These are phyloP conservation scores for Fratercula arctica DNA, from an alignment of 2,797 vertebrate genomes.

Conservation along the genomic window DNA sequence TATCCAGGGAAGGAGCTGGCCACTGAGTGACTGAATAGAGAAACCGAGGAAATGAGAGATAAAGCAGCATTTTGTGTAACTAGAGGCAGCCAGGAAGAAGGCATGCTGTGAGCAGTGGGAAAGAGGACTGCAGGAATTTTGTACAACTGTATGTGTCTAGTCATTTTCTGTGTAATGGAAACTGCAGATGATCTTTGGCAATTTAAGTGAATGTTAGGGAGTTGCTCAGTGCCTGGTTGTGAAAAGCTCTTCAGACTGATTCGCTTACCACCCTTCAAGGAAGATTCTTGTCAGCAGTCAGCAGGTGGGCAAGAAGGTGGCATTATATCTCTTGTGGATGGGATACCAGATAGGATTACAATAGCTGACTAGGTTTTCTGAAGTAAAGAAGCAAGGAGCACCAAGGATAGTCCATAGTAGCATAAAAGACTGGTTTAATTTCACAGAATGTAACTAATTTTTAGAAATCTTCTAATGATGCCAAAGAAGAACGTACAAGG, in stretches of 20 bases:
- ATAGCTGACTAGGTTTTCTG: neutral
- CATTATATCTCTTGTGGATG: neutral
- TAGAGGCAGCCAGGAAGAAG: conserved; percentile 15
- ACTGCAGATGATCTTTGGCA: neutral
- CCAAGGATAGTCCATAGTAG: neutral
- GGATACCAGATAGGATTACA: neutral
- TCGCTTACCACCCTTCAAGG: neutral
- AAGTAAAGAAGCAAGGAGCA: neutral
- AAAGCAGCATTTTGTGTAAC: conserved; percentile 1
- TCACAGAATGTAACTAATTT: neutral
- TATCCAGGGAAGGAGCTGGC: neutral
- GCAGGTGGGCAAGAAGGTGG: neutral
- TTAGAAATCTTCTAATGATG: neutral
- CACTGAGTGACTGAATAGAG: neutral
- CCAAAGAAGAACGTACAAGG: neutral
- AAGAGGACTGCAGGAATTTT: neutral
- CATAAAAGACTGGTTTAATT: neutral
- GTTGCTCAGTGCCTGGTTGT: neutral
- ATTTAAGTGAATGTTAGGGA: neutral
- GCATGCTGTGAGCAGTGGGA: conserved; percentile 30
- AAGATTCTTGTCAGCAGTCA: neutral
- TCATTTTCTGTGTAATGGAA: neutral
- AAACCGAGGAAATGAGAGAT: neutral
- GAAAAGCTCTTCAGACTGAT: neutral
- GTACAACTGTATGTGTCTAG: neutral